Conservation (phyloP, 23 tunicate genomes). For the Ciona savignyi region DNA sequence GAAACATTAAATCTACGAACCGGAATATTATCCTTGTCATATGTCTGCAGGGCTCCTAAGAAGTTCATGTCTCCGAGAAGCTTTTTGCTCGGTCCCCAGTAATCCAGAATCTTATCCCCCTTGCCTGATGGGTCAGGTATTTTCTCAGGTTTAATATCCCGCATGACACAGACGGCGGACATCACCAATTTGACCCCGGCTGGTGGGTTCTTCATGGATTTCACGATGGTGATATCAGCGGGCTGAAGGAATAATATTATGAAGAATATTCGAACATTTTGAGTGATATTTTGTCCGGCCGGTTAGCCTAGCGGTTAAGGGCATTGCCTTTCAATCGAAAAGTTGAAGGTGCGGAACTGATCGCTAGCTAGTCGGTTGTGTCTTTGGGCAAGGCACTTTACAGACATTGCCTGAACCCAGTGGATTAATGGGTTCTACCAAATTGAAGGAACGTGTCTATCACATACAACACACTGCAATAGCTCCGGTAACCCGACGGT, state of each 20-base stretch:
- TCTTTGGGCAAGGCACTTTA: too few relatives aligned
- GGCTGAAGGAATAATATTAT: constrained; percentile 41
- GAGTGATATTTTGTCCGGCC: too few relatives aligned
- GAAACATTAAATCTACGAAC: constrained; percentile 14
- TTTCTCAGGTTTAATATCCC: constrained; percentile 92
- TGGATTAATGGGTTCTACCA: too few relatives aligned
- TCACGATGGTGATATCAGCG: constrained; percentile 93
- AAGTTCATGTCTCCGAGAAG: constrained; percentile 93
- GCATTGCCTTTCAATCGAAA: too few relatives aligned
- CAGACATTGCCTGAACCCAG: too few relatives aligned
- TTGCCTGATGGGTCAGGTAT: constrained; percentile 92
- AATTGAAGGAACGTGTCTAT: too few relatives aligned
- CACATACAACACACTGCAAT: too few relatives aligned
- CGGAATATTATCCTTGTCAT: constrained; percentile 96
- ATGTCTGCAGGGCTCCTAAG: constrained; percentile 60
- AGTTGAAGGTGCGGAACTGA: too few relatives aligned
- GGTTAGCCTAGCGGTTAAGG: too few relatives aligned
- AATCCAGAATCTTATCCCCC: constrained; percentile 87
- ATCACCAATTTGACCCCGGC: constrained; percentile 98
- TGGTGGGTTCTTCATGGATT: constrained; percentile 95
- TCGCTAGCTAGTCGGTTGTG: too few relatives aligned
- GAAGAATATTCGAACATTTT: neutral
- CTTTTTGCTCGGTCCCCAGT: constrained; percentile 98
- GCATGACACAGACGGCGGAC: constrained; percentile 97
- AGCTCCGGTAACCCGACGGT: too few relatives aligned